Base-by-base conservation (phyloP, 2,797 vertebrate genomes). In the Apodemus agrarius region DNA sequence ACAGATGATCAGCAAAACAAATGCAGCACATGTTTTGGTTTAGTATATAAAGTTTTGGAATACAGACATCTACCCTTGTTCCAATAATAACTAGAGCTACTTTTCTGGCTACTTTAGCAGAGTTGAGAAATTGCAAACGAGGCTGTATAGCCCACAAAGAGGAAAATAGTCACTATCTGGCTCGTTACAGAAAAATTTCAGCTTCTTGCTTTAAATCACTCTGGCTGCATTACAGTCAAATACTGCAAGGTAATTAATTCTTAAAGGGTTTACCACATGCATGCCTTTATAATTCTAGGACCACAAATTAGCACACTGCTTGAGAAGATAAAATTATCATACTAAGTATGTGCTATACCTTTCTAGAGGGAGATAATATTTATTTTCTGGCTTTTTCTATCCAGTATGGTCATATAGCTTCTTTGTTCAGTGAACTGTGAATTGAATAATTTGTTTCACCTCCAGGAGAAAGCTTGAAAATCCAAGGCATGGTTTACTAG, bases 341-440 rank as follows among this genome's bases (percentile, higher is more conserved):
- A 91, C 65, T 82, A 91, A 97, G 90, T 95, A 95, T 31, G 93
- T 95, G 37, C 46, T 96, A 61, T 75, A 46, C 52, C 43, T 92
- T 57, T 83, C 59, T 90, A 19, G 40, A 54, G 59, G 65, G 59
- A 82, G 40, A 85, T 91, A 81, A 40, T 86, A 86, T 86, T 86
- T 76, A 88, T 95, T 95, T 96, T 85, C 91, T 93, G 79, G 54
- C 40, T 93, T 65, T 81, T 92, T 88, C 81, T 54, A 92, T 52
- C 46, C 91, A 54, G n/a, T 16, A 49, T 85, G 29, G 54, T 69
- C 61, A 89, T 89, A 43, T 88, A 97, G 84, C 93, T 91, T 94
- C 91, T 95, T 83, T 95, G 90, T 57, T 65, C 84, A 96, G 49
- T 93, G 94, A 96, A 94, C 93, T 94, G 46, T 96, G 93, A 95